Evolutionary conservation across 1,140 invertebrate species (phyloP).

Genomic region (Drosophila grimshawi): DNA sequence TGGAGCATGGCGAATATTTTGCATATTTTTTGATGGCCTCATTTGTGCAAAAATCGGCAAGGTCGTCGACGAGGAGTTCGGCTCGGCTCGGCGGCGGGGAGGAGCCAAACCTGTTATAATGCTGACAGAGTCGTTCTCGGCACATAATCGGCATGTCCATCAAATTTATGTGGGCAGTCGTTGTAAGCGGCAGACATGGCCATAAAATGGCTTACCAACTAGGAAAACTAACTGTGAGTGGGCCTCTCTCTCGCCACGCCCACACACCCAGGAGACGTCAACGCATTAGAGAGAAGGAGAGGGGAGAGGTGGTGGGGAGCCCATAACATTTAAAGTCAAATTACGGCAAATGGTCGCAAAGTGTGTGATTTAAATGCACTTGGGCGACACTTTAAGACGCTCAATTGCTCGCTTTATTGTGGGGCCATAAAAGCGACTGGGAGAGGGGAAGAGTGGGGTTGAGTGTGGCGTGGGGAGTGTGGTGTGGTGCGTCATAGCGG

Average conservation of each 20-base stretch:
- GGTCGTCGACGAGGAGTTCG: conserved; percentile 16
- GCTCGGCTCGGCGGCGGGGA: background rate
- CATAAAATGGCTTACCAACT: conserved; percentile 70
- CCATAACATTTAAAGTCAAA: conserved; percentile 83
- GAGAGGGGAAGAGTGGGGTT: background rate
- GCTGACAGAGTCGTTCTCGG: conserved; percentile 52
- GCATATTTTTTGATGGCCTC: conserved; percentile 55
- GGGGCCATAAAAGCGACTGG: conserved; percentile 64
- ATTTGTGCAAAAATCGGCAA: conserved; percentile 40
- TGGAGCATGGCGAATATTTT: conserved; percentile 28
- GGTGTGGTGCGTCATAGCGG: background rate
- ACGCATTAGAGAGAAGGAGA: background rate
- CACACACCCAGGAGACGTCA: background rate
- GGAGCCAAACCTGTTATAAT: conserved; percentile 16
- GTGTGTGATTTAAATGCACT: conserved; percentile 83
- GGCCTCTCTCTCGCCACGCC: background rate
- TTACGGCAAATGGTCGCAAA: conserved; percentile 83
- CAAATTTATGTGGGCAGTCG: conserved; percentile 70
- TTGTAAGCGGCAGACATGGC: conserved; percentile 66
- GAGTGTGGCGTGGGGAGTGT: background rate
- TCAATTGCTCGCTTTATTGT: conserved; percentile 83
- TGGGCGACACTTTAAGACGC: conserved; percentile 82
- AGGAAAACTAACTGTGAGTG: conserved; percentile 59
- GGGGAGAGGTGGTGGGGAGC: conserved; percentile 19
- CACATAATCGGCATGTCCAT: conserved; percentile 80